phyloP scores from a whole-genome alignment of 2,888 invertebrate species.

The Leucania comma region DNA sequence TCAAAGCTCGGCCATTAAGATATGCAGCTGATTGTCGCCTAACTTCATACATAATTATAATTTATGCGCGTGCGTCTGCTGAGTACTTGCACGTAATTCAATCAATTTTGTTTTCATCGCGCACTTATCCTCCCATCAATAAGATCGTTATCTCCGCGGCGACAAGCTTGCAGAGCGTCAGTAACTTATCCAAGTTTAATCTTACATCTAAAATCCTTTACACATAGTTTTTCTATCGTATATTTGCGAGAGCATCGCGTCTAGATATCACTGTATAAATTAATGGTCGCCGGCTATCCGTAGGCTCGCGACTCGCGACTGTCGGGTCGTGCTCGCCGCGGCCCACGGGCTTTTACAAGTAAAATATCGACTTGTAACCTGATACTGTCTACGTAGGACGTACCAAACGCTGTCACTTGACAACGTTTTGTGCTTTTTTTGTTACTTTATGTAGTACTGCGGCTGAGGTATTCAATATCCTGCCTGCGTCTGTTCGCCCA shows the following conservation, averaged over 20 bases:
- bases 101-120: conserved; percentile 46
- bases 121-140: conserved; percentile 35
- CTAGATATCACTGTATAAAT: conserved; percentile 59
- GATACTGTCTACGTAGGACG: conserved; percentile 68
- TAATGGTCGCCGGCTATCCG: conserved; percentile 45
- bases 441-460: conserved; percentile 46
- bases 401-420: conserved; percentile 58
- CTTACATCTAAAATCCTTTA: conserved; percentile 50
- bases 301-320: conserved; percentile 21
- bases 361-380: conserved; percentile 73
- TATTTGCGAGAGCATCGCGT: conserved; percentile 52
- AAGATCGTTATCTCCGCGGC: conserved; percentile 39
- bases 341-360: conserved; percentile 63
- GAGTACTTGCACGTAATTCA: conserved; percentile 16
- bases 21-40: conserved; percentile 13
- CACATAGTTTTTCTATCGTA: conserved; percentile 55
- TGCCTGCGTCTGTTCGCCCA: conserved; percentile 5
- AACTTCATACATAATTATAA: conserved; percentile 22
- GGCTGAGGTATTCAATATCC: conserved; percentile 27
- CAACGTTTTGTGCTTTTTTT: conserved; percentile 47
- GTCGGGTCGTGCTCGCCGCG: conserved; percentile 20
- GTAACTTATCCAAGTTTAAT: conserved; percentile 45
- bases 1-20: conserved; percentile 34
- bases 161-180: conserved; percentile 28
- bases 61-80: conserved; percentile 19